Percentiles rank a stretch among this genome's conserved stretches.
These are phyloP conservation scores for Callospermophilus lateralis DNA, from an alignment of 2,113 vertebrate species.

Conservation along the genomic window DNA sequence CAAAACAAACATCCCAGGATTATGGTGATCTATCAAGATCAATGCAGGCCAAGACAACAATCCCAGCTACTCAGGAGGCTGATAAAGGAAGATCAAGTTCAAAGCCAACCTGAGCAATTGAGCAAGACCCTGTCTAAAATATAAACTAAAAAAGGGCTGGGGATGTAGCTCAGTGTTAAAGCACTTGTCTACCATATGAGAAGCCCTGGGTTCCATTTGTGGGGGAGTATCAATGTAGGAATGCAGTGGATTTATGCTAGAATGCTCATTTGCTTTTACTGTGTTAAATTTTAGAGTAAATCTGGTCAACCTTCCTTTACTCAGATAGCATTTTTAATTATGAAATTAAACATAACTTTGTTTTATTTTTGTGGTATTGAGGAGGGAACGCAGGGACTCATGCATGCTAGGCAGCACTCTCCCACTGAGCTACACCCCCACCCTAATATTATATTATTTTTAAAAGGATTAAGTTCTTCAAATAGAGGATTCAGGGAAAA, in stretches of 20 bases:
- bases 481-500: slow-evolving; percentile 44
- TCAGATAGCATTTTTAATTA: slow-evolving; percentile 37
- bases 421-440: background rate
- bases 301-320: slow-evolving; percentile 36
- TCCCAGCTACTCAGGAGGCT: too few species aligned
- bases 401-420: background rate
- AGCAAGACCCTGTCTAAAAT: too few species aligned
- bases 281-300: slow-evolving; percentile 52
- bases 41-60: too few species aligned
- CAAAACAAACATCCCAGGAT: background rate
- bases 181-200: too few species aligned
- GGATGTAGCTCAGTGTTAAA: too few species aligned
- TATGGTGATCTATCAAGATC: background rate
- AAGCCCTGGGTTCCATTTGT: too few species aligned
- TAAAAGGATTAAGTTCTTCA: slow-evolving; percentile 50
- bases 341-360: slow-evolving; percentile 31
- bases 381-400: background rate
- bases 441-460: slow-evolving; percentile 16
- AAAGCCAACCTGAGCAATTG: too few species aligned
- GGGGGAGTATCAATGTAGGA: background rate
- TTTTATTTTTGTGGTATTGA: background rate
- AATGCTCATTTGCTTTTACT: slow-evolving; percentile 27
- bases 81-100: too few species aligned
- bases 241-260: background rate
- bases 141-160: too few species aligned